phyloP scores from a whole-genome alignment of 2,888 invertebrate species.

The Eristalinus aeneus region DNA sequence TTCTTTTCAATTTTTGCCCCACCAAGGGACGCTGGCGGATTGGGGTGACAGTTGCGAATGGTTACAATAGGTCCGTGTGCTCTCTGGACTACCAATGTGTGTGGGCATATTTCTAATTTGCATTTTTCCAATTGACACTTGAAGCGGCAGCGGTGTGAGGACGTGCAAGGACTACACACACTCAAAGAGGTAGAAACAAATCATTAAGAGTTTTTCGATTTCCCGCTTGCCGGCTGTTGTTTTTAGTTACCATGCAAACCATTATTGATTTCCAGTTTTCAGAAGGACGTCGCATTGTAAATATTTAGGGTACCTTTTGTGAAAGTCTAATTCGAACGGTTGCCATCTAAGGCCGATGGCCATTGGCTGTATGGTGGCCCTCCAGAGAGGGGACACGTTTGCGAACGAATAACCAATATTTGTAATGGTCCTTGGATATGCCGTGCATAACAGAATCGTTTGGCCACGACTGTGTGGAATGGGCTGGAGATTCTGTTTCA shows the following conservation, averaged over 20 bases:
- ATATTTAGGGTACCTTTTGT: slow-evolving; percentile 67
- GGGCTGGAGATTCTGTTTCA: slow-evolving; percentile 4
- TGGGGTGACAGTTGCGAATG: slow-evolving; percentile 32
- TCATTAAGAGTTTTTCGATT: slow-evolving; percentile 65
- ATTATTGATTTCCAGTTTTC: slow-evolving; percentile 67
- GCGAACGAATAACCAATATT: slow-evolving; percentile 59
- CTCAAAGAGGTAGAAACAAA: slow-evolving; percentile 59
- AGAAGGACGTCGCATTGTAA: slow-evolving; percentile 59
- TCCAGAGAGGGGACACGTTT: slow-evolving; percentile 41
- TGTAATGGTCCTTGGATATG: slow-evolving; percentile 47
- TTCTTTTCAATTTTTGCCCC: slow-evolving; percentile 48
- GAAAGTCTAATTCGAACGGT: slow-evolving; percentile 62
- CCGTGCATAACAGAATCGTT: slow-evolving; percentile 30
- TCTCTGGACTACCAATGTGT: slow-evolving; percentile 20
- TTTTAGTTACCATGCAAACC: slow-evolving; percentile 65
- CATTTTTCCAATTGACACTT: slow-evolving; percentile 69
- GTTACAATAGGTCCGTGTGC: slow-evolving; percentile 45
- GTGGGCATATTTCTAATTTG: slow-evolving; percentile 71
- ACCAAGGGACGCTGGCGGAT: not conserved
- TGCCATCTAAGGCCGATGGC: not conserved
- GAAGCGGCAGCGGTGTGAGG: slow-evolving; percentile 25
- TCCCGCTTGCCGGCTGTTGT: slow-evolving; percentile 36
- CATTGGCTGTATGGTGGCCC: slow-evolving; percentile 9
- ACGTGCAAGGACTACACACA: not conserved
- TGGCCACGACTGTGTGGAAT: slow-evolving; percentile 13